Conservation (phyloP, 1,140 invertebrate genomes). For the Drosophila pallidifrons region DNA sequence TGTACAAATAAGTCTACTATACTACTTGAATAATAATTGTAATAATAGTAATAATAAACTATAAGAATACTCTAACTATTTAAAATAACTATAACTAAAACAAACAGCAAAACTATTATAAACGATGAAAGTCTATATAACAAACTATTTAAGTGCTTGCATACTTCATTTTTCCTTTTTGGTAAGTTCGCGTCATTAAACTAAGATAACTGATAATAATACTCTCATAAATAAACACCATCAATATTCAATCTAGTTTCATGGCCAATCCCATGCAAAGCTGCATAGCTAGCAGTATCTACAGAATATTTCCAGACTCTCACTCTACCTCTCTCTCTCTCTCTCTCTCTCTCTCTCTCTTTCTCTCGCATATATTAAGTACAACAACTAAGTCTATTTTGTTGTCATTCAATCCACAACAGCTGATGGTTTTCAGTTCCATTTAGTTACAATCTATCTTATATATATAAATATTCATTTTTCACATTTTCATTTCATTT, state of each 20-base stretch:
- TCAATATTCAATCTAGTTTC: conserved; percentile 39
- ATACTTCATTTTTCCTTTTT: conserved; percentile 69
- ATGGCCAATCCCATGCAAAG: conserved; percentile 8
- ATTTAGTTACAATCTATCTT: conserved; percentile 19
- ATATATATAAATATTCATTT: conserved; percentile 5
- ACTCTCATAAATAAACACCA: conserved; percentile 26
- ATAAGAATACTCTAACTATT: conserved; percentile 26
- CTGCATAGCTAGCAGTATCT: conserved; percentile 24
- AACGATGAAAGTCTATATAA: conserved; percentile 45
- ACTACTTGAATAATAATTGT: conserved; percentile 15
- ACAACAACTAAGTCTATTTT: conserved; percentile 8
- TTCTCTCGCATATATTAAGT: too few species aligned
- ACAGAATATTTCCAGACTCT: conserved; percentile 25
- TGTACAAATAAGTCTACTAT: conserved; percentile 53
- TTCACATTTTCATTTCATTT: conserved; percentile 25
- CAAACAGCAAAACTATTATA: conserved; percentile 25
- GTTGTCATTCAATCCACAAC: neutral
- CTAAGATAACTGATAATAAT: conserved; percentile 33
- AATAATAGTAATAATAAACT: conserved; percentile 12
- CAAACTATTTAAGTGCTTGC: conserved; percentile 52
- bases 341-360: too few species aligned
- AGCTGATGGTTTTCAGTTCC: conserved; percentile 17
- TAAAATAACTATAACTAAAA: conserved; percentile 8
- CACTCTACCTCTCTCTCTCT: neutral
- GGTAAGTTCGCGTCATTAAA: conserved; percentile 69